Evolutionary conservation across 2,113 vertebrate genomes (phyloP).

Genomic region (Psilopogon haemacephalus): DNA sequence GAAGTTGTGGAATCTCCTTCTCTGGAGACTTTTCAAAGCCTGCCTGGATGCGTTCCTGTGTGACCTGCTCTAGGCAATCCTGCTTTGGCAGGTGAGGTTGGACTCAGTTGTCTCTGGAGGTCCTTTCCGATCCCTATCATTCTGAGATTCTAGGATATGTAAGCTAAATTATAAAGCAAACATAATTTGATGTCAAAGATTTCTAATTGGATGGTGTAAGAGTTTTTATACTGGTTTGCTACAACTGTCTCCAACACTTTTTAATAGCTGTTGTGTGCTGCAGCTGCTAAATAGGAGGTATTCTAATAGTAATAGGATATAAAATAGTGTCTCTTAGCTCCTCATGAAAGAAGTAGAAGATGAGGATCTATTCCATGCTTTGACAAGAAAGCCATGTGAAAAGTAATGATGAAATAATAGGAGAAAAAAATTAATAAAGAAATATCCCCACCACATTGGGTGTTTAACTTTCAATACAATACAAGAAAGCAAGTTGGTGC

Average conservation of each 20-base stretch:
- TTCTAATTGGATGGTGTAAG: background rate
- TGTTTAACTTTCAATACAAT: background rate
- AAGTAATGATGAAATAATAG: slow-evolving; percentile 24
- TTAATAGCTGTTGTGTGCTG: background rate
- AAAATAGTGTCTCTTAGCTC: background rate
- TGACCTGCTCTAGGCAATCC: too few relatives aligned
- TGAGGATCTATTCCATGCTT: background rate
- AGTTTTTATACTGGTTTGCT: background rate
- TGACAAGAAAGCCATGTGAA: background rate
- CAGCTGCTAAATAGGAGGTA: background rate
- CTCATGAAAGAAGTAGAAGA: background rate
- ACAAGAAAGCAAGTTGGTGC: slow-evolving; percentile 12
- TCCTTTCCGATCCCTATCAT: too few relatives aligned
- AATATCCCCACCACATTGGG: background rate
- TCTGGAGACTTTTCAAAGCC: too few relatives aligned
- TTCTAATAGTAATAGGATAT: background rate
- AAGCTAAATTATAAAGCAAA: background rate
- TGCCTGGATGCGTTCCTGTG: too few relatives aligned
- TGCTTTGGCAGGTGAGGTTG: too few relatives aligned
- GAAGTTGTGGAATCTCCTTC: too few relatives aligned
- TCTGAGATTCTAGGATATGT: background rate
- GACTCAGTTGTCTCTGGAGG: too few relatives aligned
- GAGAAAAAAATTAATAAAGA: slow-evolving; percentile 11
- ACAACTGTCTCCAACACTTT: background rate
- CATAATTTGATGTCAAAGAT: background rate